Percentiles rank a stretch among this genome's conserved stretches.
Evolutionary conservation across 2,797 vertebrate species (phyloP).

Genomic region (Artibeus jamaicensis): DNA sequence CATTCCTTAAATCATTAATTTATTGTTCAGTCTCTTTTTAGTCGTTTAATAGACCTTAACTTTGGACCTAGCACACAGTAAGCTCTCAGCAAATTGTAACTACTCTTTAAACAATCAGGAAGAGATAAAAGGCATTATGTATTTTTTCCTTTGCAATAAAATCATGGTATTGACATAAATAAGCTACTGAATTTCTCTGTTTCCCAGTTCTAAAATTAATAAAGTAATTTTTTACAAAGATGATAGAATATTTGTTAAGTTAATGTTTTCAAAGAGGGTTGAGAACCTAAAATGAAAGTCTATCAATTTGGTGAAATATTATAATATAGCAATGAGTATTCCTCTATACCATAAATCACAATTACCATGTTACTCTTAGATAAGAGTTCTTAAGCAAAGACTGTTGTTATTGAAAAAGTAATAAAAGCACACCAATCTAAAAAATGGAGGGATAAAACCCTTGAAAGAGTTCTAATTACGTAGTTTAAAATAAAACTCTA

Average conservation of each 20-base stretch:
- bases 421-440: background rate
- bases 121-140: background rate
- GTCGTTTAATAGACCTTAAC: background rate
- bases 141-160: conserved; percentile 2
- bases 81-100: background rate
- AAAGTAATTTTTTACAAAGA: conserved; percentile 1
- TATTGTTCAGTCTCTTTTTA: background rate
- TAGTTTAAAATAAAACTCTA: conserved; percentile 37
- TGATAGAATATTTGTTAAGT: conserved; percentile 34
- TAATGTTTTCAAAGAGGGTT: conserved; percentile 31
- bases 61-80: background rate
- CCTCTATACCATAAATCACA: background rate
- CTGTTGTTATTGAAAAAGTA: conserved; percentile 17
- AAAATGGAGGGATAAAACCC: conserved; percentile 36
- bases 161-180: background rate
- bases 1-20: background rate
- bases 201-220: conserved; percentile 1
- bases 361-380: background rate
- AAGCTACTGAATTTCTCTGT: background rate
- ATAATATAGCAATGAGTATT: background rate
- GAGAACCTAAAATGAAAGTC: background rate
- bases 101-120: background rate
- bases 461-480: background rate
- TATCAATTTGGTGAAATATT: conserved; percentile 25
- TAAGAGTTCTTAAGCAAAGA: conserved; percentile 39